Evolutionary conservation across 2,113 vertebrate species (phyloP).

Genomic region (Sminthopsis crassicaudata): DNA sequence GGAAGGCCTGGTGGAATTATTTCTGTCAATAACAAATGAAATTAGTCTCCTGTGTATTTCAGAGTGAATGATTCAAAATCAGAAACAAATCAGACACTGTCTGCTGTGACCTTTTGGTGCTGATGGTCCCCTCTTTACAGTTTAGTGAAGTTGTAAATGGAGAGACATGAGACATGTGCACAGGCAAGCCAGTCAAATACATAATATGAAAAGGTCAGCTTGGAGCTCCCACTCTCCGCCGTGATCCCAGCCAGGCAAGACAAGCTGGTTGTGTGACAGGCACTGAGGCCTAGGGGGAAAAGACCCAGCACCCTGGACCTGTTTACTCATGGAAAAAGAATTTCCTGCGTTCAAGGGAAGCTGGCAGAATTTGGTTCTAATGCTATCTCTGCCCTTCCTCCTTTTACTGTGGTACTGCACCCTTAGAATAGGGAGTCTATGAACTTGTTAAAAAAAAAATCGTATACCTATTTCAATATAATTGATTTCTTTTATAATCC

Average conservation of each 20-base stretch:
- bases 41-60: constrained; percentile 59
- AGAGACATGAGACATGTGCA: constrained; percentile 73
- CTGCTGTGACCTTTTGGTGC: constrained; percentile 66
- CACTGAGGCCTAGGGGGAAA: constrained; percentile 36
- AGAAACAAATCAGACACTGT: constrained; percentile 71
- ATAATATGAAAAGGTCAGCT: constrained; percentile 80
- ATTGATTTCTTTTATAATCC: neutral
- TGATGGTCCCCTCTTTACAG: constrained; percentile 69
- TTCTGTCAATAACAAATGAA: constrained; percentile 62
- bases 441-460: neutral
- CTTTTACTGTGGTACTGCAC: neutral
- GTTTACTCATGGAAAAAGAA: constrained; percentile 21
- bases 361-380: constrained; percentile 19
- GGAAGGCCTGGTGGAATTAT: constrained; percentile 57
- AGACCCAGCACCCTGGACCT: neutral
- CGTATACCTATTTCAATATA: neutral
- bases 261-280: constrained; percentile 50
- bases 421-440: neutral
- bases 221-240: constrained; percentile 64
- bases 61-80: constrained; percentile 73
- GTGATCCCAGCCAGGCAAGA: constrained; percentile 55
- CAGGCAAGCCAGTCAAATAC: constrained; percentile 65
- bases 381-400: neutral
- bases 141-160: constrained; percentile 78
- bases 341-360: constrained; percentile 36